phyloP scores from a whole-genome alignment of 2,113 vertebrate species.

The Etheostoma spectabile region DNA sequence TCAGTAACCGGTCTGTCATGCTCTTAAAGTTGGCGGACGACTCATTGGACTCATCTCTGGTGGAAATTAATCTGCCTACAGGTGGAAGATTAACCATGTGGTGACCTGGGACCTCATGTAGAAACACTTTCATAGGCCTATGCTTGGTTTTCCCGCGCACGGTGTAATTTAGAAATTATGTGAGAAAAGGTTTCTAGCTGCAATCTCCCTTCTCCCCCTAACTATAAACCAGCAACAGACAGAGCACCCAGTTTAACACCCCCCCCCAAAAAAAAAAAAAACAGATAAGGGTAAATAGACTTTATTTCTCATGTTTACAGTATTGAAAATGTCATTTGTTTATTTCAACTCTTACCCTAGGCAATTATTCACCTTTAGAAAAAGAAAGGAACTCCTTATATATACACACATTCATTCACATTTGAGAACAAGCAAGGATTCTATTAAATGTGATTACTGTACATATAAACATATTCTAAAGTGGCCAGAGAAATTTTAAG shows the following conservation, averaged over 20 bases:
- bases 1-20: no score
- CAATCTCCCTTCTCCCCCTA: no score
- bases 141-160: no score
- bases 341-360: constrained; percentile 64
- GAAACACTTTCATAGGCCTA: no score
- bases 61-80: no score
- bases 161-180: no score
- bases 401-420: constrained; percentile 79
- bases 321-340: constrained; percentile 67
- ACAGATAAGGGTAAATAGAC: constrained; percentile 66
- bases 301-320: constrained; percentile 80
- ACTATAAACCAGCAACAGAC: not conserved
- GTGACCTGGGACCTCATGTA: no score
- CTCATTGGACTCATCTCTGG: no score
- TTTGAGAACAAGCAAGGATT: constrained; percentile 68
- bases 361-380: constrained; percentile 64
- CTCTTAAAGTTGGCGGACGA: no score
- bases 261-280: not conserved
- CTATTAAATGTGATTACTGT: constrained; percentile 72
- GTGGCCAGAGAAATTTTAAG: constrained; percentile 46
- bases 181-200: no score
- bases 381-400: constrained; percentile 66
- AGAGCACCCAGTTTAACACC: not conserved
- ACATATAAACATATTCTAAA: constrained; percentile 81
- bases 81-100: no score